These are phyloP conservation scores for Mythimna impura DNA, from an alignment of 2,888 invertebrate genomes.

Conservation along the genomic window DNA sequence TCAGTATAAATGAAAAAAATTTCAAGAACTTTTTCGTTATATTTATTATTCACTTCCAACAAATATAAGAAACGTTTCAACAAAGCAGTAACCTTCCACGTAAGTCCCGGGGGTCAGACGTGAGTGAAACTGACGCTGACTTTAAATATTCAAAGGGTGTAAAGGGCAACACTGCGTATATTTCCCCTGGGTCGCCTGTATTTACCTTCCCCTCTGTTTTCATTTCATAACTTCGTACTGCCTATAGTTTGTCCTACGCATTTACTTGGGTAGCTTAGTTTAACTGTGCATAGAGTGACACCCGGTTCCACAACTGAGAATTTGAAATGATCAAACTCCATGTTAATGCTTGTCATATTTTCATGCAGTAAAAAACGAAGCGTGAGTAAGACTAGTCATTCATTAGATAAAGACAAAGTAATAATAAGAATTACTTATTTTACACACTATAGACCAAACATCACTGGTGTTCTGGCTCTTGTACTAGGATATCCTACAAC, in stretches of 20 bases:
- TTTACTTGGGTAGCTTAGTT: background rate
- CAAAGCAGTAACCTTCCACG: constrained; percentile 53
- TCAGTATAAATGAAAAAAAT: too few species aligned
- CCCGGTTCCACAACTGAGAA: too few species aligned
- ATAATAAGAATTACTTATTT: too few species aligned
- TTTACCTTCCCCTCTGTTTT: constrained; percentile 70
- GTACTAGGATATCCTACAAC: too few species aligned
- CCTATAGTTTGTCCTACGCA: background rate
- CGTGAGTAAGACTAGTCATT: background rate
- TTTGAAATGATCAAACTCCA: too few species aligned
- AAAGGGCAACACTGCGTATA: constrained; percentile 87
- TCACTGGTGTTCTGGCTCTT: too few species aligned
- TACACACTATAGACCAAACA: too few species aligned
- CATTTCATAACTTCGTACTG: constrained; percentile 51
- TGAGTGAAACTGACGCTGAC: constrained; percentile 75
- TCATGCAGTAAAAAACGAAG: too few species aligned
- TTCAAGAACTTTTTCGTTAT: too few species aligned
- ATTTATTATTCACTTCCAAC: constrained; percentile 16
- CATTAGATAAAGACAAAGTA: too few species aligned
- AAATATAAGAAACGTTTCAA: constrained; percentile 43
- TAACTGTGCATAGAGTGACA: background rate
- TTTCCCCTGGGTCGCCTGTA: constrained; percentile 82
- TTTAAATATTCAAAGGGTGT: constrained; percentile 89
- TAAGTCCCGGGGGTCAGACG: constrained; percentile 63
- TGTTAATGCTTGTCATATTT: too few species aligned